Conservation (phyloP, 2,113 vertebrate genomes). For the Sapajus apella region DNA sequence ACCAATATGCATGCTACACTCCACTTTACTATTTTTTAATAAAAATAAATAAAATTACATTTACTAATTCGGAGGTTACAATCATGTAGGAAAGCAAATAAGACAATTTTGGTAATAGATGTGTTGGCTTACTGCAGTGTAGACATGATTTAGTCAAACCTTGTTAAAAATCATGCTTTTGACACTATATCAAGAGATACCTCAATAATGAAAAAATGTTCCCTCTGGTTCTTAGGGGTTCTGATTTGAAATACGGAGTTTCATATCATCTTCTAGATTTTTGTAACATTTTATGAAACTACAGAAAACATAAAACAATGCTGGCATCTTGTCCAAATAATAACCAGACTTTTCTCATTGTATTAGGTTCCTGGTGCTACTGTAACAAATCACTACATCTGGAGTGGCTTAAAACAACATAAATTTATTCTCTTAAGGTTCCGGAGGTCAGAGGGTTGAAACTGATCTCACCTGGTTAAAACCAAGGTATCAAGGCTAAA, state of each 20-base stretch:
- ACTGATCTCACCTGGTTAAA: neutral
- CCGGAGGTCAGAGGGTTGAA: neutral
- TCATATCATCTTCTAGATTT: neutral
- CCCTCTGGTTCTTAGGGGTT: neutral
- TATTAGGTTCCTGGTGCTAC: neutral
- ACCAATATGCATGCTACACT: neutral
- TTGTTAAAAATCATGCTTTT: neutral
- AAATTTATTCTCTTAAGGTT: neutral
- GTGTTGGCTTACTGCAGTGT: neutral
- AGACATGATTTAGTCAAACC: neutral
- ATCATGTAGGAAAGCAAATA: neutral
- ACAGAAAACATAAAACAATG: neutral
- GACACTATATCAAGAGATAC: neutral
- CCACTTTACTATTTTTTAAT: neutral
- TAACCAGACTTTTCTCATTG: neutral
- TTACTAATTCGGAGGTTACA: neutral
- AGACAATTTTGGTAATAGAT: neutral
- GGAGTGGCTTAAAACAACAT: neutral
- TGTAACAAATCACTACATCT: neutral
- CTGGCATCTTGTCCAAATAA: neutral
- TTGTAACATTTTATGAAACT: neutral
- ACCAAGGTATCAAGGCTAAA: neutral
- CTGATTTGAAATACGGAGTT: neutral
- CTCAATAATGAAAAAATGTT: neutral
- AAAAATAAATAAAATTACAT: neutral